A percentile compares a stretch with the other conserved stretches of the same genome.
Conservation (phyloP, 2,797 vertebrate species). For the Dicrostonyx torquatus region DNA sequence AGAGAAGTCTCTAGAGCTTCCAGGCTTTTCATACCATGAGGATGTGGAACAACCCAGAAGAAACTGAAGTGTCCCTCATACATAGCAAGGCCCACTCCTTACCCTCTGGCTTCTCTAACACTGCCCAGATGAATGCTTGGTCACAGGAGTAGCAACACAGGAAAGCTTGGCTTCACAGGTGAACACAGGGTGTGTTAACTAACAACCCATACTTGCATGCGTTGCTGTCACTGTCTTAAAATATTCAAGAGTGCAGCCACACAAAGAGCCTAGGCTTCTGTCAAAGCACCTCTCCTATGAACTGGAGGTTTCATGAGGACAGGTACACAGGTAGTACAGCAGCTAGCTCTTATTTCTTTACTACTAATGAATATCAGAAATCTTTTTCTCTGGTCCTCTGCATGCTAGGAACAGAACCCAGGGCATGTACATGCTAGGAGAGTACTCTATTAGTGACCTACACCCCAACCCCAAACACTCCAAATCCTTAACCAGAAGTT, state of each 20-base stretch:
- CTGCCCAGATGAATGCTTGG: not conserved
- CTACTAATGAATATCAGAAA: not conserved
- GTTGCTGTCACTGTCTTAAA: not conserved
- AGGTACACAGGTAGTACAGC: not conserved
- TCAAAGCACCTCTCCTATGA: not conserved
- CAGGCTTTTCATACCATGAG: not conserved
- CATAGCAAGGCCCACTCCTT: not conserved
- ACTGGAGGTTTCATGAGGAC: not conserved
- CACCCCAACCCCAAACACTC: not conserved
- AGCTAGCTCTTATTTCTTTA: not conserved
- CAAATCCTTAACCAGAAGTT: slow-evolving; percentile 23
- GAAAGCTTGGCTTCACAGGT: not conserved
- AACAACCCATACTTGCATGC: not conserved
- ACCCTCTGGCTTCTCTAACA: not conserved
- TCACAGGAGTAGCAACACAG: not conserved
- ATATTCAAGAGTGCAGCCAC: not conserved
- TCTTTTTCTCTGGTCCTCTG: not conserved
- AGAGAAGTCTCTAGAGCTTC: not conserved
- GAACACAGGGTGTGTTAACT: not conserved
- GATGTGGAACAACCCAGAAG: not conserved
- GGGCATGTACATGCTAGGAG: not conserved
- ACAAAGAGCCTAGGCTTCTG: not conserved
- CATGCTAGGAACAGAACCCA: not conserved
- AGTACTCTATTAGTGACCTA: not conserved
- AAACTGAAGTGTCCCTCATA: not conserved